Conservation (phyloP, 92 coral and sea anemone genomes). For the Porites evermanni region DNA sequence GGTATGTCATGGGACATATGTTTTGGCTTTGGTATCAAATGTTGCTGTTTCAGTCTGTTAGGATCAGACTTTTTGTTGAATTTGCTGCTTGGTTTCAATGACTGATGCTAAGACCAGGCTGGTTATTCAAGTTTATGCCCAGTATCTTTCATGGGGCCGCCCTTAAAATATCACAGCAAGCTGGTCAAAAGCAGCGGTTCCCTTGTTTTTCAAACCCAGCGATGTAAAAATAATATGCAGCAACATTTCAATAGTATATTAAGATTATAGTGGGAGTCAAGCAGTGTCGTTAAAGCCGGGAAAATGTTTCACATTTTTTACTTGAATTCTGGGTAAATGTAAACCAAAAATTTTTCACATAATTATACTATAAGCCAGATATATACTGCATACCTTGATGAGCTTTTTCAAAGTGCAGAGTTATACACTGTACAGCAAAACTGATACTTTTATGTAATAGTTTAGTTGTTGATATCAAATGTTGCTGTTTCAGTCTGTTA, state of each 20-base stretch:
- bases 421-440: constrained; percentile 5
- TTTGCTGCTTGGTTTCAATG: too few relatives aligned
- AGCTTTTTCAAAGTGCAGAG: constrained; percentile 6
- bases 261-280: background rate
- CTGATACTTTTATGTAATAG: background rate
- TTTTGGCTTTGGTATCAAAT: background rate
- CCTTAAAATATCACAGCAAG: background rate
- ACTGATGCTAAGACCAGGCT: constrained; percentile 34
- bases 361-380: too few relatives aligned
- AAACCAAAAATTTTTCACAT: too few relatives aligned
- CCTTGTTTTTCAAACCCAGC: constrained; percentile 9
- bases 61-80: background rate
- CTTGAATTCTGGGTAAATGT: too few relatives aligned
- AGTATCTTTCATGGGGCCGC: background rate
- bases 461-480: background rate
- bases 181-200: background rate
- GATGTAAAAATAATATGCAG: background rate
- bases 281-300: background rate
- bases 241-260: background rate
- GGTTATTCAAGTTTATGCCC: constrained; percentile 28
- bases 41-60: constrained; percentile 6
- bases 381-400: background rate
- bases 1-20: too few relatives aligned
- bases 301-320: too few relatives aligned
- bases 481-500: constrained; percentile 6